These are phyloP conservation scores for Typhlomys cinereus DNA, from an alignment of 2,113 vertebrate genomes.

Conservation along the genomic window DNA sequence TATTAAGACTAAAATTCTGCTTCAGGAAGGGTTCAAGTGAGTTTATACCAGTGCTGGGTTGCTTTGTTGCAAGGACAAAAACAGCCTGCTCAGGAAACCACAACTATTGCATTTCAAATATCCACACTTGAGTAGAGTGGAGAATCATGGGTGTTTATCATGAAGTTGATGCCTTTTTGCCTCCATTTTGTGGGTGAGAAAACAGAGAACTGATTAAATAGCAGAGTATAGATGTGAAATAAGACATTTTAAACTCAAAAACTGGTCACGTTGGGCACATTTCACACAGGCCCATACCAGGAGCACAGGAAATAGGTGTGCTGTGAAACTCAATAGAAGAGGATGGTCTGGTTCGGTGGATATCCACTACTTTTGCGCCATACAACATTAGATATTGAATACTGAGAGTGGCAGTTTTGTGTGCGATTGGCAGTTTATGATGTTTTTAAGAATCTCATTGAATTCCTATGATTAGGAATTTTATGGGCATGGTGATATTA, in stretches of 20 bases:
- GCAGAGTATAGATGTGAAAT: background rate
- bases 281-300: no score
- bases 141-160: background rate
- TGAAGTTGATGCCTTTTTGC: background rate
- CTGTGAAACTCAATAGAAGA: no score
- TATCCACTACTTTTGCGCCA: background rate
- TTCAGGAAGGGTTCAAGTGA: background rate
- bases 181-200: background rate
- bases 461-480: background rate
- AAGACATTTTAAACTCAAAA: background rate
- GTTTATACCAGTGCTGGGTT: background rate
- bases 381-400: background rate
- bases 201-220: background rate
- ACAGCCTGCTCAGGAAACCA: background rate
- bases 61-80: background rate
- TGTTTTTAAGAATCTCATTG: background rate
- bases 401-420: background rate
- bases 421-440: background rate
- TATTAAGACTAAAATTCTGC: background rate
- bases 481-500: background rate
- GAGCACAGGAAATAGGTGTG: no score
- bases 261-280: no score
- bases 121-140: background rate
- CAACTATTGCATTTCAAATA: background rate
- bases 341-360: no score